phyloP scores from a whole-genome alignment of 1,140 invertebrate species.

The Leptonema lineaticorne region DNA sequence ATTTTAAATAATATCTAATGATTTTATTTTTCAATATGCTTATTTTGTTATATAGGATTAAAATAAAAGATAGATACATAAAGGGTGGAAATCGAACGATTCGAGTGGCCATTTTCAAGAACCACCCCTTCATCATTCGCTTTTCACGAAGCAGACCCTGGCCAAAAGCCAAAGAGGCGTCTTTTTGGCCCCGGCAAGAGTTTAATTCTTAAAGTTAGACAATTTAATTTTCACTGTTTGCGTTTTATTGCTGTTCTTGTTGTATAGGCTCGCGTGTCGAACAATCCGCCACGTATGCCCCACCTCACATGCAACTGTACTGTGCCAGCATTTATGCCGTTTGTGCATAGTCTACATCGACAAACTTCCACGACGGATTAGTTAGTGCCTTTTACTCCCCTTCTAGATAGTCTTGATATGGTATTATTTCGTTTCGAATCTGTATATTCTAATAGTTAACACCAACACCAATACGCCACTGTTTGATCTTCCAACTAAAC shows the following conservation, averaged over 20 bases:
- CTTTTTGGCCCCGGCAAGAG: constrained; percentile 41
- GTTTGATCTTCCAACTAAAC: too few species aligned
- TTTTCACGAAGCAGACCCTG: constrained; percentile 21
- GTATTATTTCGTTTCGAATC: neutral
- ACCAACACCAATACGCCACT: too few species aligned
- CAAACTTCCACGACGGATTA: neutral
- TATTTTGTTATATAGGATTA: too few species aligned
- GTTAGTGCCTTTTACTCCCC: too few species aligned
- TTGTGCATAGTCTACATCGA: neutral
- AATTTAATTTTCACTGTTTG: constrained; percentile 41
- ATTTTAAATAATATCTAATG: too few species aligned
- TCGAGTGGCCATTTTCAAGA: too few species aligned
- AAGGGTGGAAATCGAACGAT: neutral
- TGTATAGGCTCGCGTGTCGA: constrained; percentile 20
- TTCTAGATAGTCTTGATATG: too few species aligned
- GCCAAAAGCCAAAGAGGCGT: constrained; percentile 37
- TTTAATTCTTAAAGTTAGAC: constrained; percentile 43
- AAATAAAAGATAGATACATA: too few species aligned
- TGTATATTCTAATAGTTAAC: neutral
- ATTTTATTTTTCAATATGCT: too few species aligned
- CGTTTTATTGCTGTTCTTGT: constrained; percentile 41
- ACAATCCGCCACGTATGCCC: constrained; percentile 13
- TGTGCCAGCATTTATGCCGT: too few species aligned
- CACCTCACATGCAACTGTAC: neutral
- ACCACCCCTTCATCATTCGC: neutral